Conservation (phyloP, 1,140 invertebrate species). For the Drosophila guanche region DNA sequence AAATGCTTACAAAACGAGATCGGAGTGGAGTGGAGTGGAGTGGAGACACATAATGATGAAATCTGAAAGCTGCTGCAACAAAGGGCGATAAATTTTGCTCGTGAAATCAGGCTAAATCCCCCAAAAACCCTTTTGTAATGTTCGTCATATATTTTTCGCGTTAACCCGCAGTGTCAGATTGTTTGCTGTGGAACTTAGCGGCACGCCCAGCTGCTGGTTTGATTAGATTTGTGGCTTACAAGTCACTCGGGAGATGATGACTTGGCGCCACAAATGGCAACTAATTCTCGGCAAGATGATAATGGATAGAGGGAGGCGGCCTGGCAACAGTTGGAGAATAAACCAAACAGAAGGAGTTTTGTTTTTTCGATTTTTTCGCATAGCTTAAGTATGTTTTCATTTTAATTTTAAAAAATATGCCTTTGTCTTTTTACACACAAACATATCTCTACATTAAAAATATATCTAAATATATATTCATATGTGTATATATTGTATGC, state of each 20-base stretch:
- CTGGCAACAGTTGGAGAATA: slow-evolving; percentile 6
- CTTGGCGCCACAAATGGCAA: slow-evolving; percentile 16
- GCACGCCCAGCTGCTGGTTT: slow-evolving; percentile 21
- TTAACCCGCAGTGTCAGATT: slow-evolving; percentile 18
- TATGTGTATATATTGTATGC: slow-evolving; percentile 61
- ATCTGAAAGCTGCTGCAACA: slow-evolving; percentile 17
- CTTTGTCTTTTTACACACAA: slow-evolving; percentile 77
- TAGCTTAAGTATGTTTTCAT: slow-evolving; percentile 55
- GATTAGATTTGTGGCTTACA: slow-evolving; percentile 46
- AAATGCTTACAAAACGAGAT: slow-evolving; percentile 19
- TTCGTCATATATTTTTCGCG: slow-evolving; percentile 21
- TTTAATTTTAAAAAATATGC: slow-evolving; percentile 71
- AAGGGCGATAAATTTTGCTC: slow-evolving; percentile 30
- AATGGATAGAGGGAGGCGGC: background rate
- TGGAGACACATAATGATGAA: slow-evolving; percentile 35
- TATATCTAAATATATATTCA: slow-evolving; percentile 62
- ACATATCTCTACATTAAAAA: slow-evolving; percentile 82
- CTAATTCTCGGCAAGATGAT: slow-evolving; percentile 12
- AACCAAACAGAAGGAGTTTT: background rate
- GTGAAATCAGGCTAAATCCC: slow-evolving; percentile 29
- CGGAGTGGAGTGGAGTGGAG: background rate
- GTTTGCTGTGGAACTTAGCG: slow-evolving; percentile 18
- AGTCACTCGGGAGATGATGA: slow-evolving; percentile 3
- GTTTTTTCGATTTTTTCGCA: slow-evolving; percentile 42
- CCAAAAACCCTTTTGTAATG: slow-evolving; percentile 10